Evolutionary conservation across 92 coral and sea anemone genomes (phyloP).

Genomic region (Phymanthus crucifer): DNA sequence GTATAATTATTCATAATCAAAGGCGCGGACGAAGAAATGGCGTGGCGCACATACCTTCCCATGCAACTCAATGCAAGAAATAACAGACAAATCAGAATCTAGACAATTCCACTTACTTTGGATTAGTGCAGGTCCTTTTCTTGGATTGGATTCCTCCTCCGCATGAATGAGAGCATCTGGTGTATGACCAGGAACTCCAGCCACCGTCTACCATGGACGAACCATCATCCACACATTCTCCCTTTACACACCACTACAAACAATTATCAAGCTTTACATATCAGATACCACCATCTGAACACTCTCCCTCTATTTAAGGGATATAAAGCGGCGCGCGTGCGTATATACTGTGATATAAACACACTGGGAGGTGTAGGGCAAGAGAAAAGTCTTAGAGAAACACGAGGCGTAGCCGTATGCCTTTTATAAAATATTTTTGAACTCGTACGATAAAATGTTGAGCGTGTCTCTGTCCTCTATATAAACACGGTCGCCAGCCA

Average conservation of each 20-base stretch:
- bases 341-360: conserved; percentile 92
- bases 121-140: conserved; percentile 76
- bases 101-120: conserved; percentile 55
- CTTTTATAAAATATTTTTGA: too few relatives aligned
- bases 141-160: conserved; percentile 88
- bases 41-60: too few relatives aligned
- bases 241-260: conserved; percentile 91
- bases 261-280: not conserved
- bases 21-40: too few relatives aligned
- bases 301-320: not conserved
- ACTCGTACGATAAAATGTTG: too few relatives aligned
- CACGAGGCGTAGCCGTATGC: too few relatives aligned
- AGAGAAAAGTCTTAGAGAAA: too few relatives aligned
- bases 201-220: conserved; percentile 84
- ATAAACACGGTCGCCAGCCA: too few relatives aligned
- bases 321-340: conserved; percentile 61
- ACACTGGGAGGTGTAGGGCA: too few relatives aligned
- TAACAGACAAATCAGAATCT: not conserved
- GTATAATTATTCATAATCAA: too few relatives aligned
- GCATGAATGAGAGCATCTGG: conserved; percentile 71
- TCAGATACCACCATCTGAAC: not conserved
- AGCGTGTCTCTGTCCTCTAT: too few relatives aligned
- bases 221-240: conserved; percentile 95
- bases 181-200: conserved; percentile 89
- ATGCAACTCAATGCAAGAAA: not conserved